These are phyloP conservation scores for Ctenomys sociabilis DNA, from an alignment of 2,113 vertebrate genomes.

Conservation along the genomic window DNA sequence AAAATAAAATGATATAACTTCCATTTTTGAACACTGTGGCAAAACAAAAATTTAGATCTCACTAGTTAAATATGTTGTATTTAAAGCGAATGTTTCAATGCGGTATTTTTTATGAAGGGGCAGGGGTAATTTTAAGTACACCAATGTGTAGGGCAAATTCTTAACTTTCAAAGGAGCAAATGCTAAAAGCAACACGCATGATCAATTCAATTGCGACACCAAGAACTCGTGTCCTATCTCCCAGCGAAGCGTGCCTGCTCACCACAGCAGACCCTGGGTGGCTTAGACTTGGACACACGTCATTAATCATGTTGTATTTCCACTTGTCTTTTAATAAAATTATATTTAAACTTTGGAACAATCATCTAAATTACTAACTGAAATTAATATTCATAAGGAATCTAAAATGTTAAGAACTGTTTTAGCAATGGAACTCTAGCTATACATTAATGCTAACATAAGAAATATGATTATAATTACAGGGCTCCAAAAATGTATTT, in stretches of 20 bases:
- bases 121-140: not conserved
- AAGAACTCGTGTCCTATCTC: not conserved
- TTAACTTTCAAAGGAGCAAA: not conserved
- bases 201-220: not conserved
- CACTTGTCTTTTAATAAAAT: slow-evolving; percentile 30
- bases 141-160: not conserved
- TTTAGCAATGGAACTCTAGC: not conserved
- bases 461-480: not conserved
- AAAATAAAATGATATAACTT: not conserved
- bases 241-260: not conserved
- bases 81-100: not conserved
- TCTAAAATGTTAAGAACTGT: slow-evolving; percentile 27
- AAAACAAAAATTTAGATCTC: not conserved
- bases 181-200: not conserved
- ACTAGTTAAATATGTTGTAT: not conserved
- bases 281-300: not conserved
- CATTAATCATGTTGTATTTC: slow-evolving; percentile 33
- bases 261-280: not conserved
- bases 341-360: slow-evolving; percentile 2
- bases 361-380: slow-evolving; percentile 19
- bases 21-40: not conserved
- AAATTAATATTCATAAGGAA: slow-evolving; percentile 30
- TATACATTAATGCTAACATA: not conserved
- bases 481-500: slow-evolving; percentile 3
- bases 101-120: not conserved